A percentile compares a stretch with the other conserved stretches of the same genome.
phyloP scores from a whole-genome alignment of 1,140 invertebrate genomes.

The Calephelis virginiensis region DNA sequence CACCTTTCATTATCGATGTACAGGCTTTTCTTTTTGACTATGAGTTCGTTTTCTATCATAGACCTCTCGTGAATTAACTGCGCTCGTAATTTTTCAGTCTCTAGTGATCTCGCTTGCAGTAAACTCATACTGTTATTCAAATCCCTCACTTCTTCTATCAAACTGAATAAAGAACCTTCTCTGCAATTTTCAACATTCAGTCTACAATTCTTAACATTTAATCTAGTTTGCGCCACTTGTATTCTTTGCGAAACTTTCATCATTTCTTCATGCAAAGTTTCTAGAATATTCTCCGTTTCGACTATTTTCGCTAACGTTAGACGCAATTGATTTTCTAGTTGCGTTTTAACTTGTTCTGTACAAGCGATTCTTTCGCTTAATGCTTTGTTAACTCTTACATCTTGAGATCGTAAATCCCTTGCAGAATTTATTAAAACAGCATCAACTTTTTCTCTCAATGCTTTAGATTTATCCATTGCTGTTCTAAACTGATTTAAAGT shows the following conservation, averaged over 20 bases:
- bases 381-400: slow-evolving; percentile 83
- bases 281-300: slow-evolving; percentile 83
- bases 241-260: slow-evolving; percentile 82
- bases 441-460: slow-evolving; percentile 81
- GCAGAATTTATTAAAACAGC: slow-evolving; percentile 81
- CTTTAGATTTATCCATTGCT: slow-evolving; percentile 77
- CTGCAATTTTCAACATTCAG: slow-evolving; percentile 85
- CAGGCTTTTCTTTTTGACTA: slow-evolving; percentile 84
- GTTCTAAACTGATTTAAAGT: slow-evolving; percentile 79
- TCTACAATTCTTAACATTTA: slow-evolving; percentile 82
- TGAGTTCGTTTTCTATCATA: slow-evolving; percentile 84
- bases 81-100: slow-evolving; percentile 80
- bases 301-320: slow-evolving; percentile 79
- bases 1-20: slow-evolving; percentile 84
- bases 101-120: slow-evolving; percentile 79
- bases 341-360: slow-evolving; percentile 81
- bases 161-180: slow-evolving; percentile 81
- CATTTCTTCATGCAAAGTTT: slow-evolving; percentile 81
- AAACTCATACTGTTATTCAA: slow-evolving; percentile 81
- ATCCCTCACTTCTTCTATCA: slow-evolving; percentile 84
- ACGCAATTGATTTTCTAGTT: slow-evolving; percentile 82
- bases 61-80: slow-evolving; percentile 80
- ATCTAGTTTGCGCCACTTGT: slow-evolving; percentile 86
- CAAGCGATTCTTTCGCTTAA: slow-evolving; percentile 81
- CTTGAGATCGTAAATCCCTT: slow-evolving; percentile 84